Conservation (phyloP, 2,797 vertebrate species). For the Hyperoplus immaculatus region DNA sequence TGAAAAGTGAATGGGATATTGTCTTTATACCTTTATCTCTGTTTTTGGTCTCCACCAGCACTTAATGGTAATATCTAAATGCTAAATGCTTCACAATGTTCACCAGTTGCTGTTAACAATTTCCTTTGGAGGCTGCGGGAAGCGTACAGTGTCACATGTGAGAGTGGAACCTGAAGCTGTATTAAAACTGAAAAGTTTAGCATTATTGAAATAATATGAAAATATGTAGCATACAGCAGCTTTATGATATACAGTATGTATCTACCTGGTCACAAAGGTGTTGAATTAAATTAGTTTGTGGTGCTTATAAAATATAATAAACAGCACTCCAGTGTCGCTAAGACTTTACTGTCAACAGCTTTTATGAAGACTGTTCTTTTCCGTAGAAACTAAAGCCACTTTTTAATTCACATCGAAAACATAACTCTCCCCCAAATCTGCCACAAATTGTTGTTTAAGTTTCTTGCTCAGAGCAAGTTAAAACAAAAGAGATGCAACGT, state of each 20-base stretch:
- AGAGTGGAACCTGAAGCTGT: too few relatives aligned
- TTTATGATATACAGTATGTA: not conserved
- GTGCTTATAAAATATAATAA: not conserved
- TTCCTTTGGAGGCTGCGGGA: not conserved
- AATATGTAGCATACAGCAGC: not conserved
- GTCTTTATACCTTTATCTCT: not conserved
- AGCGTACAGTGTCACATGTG: not conserved
- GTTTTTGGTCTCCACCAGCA: not conserved
- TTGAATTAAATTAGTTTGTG: too few relatives aligned
- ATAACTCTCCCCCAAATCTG: constrained; percentile 26
- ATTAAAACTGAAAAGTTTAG: too few relatives aligned
- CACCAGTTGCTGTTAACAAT: not conserved
- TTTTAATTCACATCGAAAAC: constrained; percentile 30
- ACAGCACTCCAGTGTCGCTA: not conserved
- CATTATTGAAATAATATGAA: not conserved
- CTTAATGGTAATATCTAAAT: not conserved
- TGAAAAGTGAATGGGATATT: not conserved
- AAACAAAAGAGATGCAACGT: constrained; percentile 27
- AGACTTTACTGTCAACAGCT: constrained; percentile 20
- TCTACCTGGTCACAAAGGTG: not conserved
- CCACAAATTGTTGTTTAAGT: constrained; percentile 44
- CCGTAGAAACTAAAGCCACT: constrained; percentile 25
- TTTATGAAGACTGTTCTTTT: constrained; percentile 12
- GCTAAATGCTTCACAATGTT: not conserved
- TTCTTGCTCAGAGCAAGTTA: constrained; percentile 21